Conservation (phyloP, 2,113 vertebrate genomes). For the Tauraco erythrolophus region DNA sequence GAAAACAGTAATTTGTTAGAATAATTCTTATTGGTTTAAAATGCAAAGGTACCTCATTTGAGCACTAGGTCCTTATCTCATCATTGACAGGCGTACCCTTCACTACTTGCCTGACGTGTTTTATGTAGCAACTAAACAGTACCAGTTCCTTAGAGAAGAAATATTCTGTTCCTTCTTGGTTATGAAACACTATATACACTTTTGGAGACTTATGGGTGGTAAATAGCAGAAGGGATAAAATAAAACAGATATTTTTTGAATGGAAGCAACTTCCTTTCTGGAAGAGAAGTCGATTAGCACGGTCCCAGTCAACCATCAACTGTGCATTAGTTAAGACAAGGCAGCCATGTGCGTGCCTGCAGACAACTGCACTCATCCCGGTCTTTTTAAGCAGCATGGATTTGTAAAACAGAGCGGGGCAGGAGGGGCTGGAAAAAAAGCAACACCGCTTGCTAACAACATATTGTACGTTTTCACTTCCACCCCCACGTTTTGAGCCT, state of each 20-base stretch:
- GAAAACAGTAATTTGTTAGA: not conserved
- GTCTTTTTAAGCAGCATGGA: not conserved
- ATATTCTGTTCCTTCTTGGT: not conserved
- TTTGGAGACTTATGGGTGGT: not conserved
- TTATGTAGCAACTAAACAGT: not conserved
- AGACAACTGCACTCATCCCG: not conserved
- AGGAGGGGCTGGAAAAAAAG: not conserved
- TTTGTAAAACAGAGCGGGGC: not conserved
- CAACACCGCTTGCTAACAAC: not conserved
- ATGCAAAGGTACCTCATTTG: not conserved
- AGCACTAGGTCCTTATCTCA: not conserved
- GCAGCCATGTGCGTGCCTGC: not conserved
- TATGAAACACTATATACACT: not conserved
- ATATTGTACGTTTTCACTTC: constrained; percentile 50
- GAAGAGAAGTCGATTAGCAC: not conserved
- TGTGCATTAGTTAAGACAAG: not conserved
- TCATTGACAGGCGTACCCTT: rapidly evolving
- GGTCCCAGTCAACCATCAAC: not conserved
- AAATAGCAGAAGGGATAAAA: not conserved
- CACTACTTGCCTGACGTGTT: not conserved
- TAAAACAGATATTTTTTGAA: not conserved
- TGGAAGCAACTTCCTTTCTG: not conserved
- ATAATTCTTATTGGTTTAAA: not conserved
- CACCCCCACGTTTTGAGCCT: constrained; percentile 5
- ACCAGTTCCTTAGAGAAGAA: not conserved